These are phyloP conservation scores for Myiagra hebetior DNA, from an alignment of 2,113 vertebrate genomes.

Conservation along the genomic window DNA sequence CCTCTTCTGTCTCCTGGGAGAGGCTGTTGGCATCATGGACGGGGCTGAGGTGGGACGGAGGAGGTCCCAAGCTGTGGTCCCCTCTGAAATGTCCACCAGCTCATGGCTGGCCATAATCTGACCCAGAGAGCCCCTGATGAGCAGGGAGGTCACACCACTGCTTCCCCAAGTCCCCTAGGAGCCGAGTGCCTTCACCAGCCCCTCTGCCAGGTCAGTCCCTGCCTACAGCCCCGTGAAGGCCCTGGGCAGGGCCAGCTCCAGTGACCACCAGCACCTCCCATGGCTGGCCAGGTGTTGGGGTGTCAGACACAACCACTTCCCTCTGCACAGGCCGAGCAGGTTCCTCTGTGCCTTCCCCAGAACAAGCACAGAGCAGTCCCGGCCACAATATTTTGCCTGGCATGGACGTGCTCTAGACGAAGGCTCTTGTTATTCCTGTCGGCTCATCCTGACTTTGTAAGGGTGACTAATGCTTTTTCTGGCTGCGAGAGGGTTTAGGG, in stretches of 20 bases:
- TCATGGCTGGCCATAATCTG: not conserved
- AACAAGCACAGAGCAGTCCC: not conserved
- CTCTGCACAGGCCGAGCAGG: not conserved
- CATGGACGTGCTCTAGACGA: not conserved
- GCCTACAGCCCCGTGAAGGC: not conserved
- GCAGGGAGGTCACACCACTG: not conserved
- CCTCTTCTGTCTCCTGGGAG: not conserved
- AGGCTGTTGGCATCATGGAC: not conserved
- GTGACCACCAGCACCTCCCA: not conserved
- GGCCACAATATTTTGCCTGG: conserved; percentile 51
- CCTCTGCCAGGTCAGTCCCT: not conserved
- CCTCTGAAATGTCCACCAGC: not conserved
- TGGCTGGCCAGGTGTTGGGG: not conserved
- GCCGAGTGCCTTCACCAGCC: not conserved
- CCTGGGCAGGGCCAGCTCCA: not conserved
- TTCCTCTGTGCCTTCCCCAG: not conserved
- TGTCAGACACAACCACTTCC: not conserved
- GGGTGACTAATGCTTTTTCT: conserved; percentile 47
- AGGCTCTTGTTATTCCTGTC: conserved; percentile 22
- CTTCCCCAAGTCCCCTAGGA: not conserved
- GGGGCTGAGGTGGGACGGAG: not conserved
- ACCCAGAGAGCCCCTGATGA: not conserved
- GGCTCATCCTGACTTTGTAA: conserved; percentile 36
- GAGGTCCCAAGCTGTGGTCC: not conserved
- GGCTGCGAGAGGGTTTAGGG: not conserved